Conservation (phyloP, 2,113 vertebrate genomes). For the Synodontis membranacea region DNA sequence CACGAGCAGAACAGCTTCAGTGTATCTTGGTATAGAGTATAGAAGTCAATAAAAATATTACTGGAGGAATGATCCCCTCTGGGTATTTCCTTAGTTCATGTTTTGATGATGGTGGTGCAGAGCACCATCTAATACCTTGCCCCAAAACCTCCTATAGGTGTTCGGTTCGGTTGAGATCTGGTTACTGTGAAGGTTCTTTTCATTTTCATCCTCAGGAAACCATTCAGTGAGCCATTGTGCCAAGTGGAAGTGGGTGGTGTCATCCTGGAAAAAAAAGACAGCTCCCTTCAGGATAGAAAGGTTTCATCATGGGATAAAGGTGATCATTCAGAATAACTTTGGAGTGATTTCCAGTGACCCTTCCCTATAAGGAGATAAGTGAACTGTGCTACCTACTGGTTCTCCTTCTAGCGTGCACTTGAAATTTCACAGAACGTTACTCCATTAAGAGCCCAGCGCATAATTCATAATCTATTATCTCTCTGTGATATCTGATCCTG, state of each 20-base stretch:
- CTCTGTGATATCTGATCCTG: too few relatives aligned
- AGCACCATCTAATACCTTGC: background rate
- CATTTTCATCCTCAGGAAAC: background rate
- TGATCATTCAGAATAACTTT: background rate
- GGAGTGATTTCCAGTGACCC: background rate
- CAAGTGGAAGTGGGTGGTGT: background rate
- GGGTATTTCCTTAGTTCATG: background rate
- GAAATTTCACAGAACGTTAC: background rate
- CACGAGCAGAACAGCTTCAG: background rate
- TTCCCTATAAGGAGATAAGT: background rate
- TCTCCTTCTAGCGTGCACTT: background rate
- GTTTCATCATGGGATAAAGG: background rate
- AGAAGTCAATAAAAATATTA: background rate
- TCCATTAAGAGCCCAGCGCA: too few relatives aligned
- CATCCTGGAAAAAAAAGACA: background rate
- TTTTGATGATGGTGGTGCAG: background rate
- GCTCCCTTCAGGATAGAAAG: background rate
- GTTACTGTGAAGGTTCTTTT: background rate
- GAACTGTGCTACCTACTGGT: background rate
- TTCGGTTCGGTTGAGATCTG: background rate
- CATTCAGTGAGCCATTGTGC: background rate
- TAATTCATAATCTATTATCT: too few relatives aligned
- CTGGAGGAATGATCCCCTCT: too few relatives aligned
- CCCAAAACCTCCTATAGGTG: background rate
- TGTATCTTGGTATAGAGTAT: background rate